Percentiles rank a stretch among this genome's conserved stretches.
Conservation (phyloP, 1,140 invertebrate species). For the Grapholita molesta region DNA sequence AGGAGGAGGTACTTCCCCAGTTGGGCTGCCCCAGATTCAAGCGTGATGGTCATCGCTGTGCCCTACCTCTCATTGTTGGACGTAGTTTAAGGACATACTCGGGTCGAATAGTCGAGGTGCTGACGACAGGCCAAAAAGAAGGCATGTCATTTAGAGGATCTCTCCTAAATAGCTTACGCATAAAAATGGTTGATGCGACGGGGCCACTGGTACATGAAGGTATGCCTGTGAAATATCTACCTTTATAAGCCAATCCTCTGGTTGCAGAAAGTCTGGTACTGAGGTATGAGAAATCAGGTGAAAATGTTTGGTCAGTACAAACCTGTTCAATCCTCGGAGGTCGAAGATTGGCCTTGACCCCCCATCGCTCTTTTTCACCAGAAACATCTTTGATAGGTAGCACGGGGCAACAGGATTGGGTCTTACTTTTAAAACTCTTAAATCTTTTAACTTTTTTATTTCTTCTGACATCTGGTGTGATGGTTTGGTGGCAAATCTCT, state of each 20-base stretch:
- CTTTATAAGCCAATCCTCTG: constrained; percentile 31
- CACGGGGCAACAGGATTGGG: constrained; percentile 4
- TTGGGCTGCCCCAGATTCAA: too few relatives aligned
- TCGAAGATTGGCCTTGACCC: constrained; percentile 33
- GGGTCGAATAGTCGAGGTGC: constrained; percentile 39
- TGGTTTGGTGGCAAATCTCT: constrained; percentile 21
- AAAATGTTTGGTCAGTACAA: constrained; percentile 10
- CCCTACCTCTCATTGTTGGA: too few relatives aligned
- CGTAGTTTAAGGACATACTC: too few relatives aligned
- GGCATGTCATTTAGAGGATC: constrained; percentile 39
- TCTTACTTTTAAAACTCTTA: constrained; percentile 28
- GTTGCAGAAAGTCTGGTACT: constrained; percentile 21
- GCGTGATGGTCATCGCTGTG: too few relatives aligned
- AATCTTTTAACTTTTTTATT: constrained; percentile 25
- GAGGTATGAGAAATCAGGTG: constrained; percentile 20
- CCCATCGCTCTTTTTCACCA: constrained; percentile 21
- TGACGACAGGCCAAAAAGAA: constrained; percentile 32
- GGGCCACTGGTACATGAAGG: constrained; percentile 37
- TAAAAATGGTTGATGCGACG: constrained; percentile 29
- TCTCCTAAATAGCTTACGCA: constrained; percentile 32
- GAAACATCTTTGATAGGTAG: constrained; percentile 41
- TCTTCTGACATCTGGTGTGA: constrained; percentile 30
- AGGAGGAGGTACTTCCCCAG: too few relatives aligned
- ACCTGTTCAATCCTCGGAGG: constrained; percentile 29
- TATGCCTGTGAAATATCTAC: constrained; percentile 37